Conservation (phyloP, 2,888 invertebrate species). For the Drosophila vallismaia region DNA sequence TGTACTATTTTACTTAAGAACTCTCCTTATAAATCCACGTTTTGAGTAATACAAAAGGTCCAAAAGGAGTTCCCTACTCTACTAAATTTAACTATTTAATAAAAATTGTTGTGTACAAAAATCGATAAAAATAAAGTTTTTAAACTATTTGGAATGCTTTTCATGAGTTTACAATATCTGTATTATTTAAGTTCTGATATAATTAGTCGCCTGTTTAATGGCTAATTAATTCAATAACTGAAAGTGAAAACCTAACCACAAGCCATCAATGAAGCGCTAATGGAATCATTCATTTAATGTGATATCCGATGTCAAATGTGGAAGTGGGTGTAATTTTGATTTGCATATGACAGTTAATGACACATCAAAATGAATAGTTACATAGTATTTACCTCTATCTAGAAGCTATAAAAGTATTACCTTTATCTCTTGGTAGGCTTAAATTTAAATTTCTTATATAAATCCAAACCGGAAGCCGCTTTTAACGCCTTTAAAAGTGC, state of each 20-base stretch:
- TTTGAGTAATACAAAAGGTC: constrained; percentile 25
- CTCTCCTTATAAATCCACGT: constrained; percentile 15
- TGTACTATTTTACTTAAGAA: constrained; percentile 25
- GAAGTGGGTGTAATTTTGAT: constrained; percentile 4
- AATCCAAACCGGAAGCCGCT: neutral
- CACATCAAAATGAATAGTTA: constrained; percentile 18
- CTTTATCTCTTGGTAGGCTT: too few species aligned
- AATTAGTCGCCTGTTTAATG: neutral
- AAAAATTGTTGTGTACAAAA: constrained; percentile 46
- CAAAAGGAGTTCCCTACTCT: constrained; percentile 24
- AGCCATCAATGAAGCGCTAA: constrained; percentile 16
- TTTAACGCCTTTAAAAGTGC: neutral
- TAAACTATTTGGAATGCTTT: constrained; percentile 7
- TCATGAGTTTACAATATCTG: neutral
- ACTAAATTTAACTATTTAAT: constrained; percentile 35
- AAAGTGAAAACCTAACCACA: constrained; percentile 28
- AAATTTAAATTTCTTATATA: neutral
- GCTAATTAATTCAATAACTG: constrained; percentile 19
- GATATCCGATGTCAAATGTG: constrained; percentile 14
- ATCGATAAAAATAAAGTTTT: constrained; percentile 29
- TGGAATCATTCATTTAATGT: constrained; percentile 10
- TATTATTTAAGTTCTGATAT: neutral
- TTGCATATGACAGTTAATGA: constrained; percentile 16
- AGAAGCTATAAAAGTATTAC: too few species aligned
- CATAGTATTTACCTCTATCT: neutral